A percentile compares a stretch with the other conserved stretches of the same genome.
Conservation (phyloP, 2,113 vertebrate genomes). For the Trematocara nigrifrons region DNA sequence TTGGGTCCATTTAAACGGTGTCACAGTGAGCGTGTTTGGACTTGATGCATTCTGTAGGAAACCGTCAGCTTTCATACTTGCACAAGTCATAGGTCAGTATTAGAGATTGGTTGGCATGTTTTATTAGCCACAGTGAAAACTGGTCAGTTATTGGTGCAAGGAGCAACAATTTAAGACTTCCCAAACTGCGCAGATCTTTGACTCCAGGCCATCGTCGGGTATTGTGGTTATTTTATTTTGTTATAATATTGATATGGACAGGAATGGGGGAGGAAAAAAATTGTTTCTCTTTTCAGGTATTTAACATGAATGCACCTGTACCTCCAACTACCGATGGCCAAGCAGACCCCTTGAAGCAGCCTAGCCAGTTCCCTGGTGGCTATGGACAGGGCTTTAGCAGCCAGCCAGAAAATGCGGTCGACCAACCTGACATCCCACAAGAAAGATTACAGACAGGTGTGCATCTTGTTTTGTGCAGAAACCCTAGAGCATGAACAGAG, state of each 20-base stretch:
- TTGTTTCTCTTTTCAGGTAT: slow-evolving; percentile 77
- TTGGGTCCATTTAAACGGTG: background rate
- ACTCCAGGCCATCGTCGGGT: background rate
- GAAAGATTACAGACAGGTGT: slow-evolving; percentile 93
- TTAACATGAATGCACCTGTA: slow-evolving; percentile 94
- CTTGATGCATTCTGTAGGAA: background rate
- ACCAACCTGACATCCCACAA: slow-evolving; percentile 89
- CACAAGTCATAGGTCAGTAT: background rate
- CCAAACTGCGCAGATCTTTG: background rate
- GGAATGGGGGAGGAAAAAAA: background rate
- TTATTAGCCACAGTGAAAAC: background rate
- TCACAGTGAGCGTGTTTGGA: background rate
- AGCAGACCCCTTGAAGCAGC: slow-evolving; percentile 85
- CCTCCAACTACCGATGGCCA: slow-evolving; percentile 82
- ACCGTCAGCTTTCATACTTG: background rate
- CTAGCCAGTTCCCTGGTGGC: slow-evolving; percentile 85
- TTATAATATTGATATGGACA: background rate
- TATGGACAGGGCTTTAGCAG: slow-evolving; percentile 87
- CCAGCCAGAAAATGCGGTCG: slow-evolving; percentile 80
- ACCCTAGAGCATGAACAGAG: background rate
- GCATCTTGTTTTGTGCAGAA: background rate
- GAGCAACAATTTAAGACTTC: background rate
- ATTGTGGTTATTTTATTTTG: background rate
- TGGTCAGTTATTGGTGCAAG: background rate
- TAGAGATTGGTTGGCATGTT: background rate